Base-by-base conservation (phyloP, 2,797 vertebrate species). In the Simalia tracyae region DNA sequence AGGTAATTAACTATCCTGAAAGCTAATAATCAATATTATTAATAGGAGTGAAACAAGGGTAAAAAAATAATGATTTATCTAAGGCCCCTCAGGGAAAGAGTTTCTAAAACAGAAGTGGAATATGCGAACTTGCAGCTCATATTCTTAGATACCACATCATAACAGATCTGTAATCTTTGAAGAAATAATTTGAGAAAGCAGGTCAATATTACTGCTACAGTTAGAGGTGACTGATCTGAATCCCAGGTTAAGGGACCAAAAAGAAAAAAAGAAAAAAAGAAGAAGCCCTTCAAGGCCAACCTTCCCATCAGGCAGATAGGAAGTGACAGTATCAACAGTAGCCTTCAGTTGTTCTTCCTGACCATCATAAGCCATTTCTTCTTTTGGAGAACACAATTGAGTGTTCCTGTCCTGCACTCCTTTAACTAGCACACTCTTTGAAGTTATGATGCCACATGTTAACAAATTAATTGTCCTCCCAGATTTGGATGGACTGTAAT, bases 241-340 rank as follows among this genome's bases (percentile, higher is more conserved):
- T 64, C 60, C 92, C 81, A 46, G 92, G 84, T 66, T 93, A 92
- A 84, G 87, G 93, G 95, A 92, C 60, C 90, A 92, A 92, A 92
- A 72, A 89, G 87, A 91, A 90, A 31, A 72, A 63, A 87, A 90
- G 90, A 90, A 31, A 72, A 63, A 87, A 90, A 87, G 92, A 72
- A 93, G 90, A 31, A 0, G 9, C 9, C 72, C 36, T 22, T 76
- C 72, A 76, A 42, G 72, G 36, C 72, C 17, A 76, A 42, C 31
- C 1, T 31, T 42, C 36, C 72, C 72, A 76, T 42, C 72, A 76
- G 72, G 8, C 72, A 42, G 72, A 42, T 0, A 42, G 72, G 72
- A 42, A 42, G 8, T 42, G 72, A 17, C 17, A 76, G 36, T 42
- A 42, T 42, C 72, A 76, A 17, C 31, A 76, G 68, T 17, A 76